Percentiles rank a stretch among this genome's conserved stretches.
These are phyloP conservation scores for Nebria brevicollis DNA, from an alignment of 2,888 invertebrate species.

Conservation along the genomic window DNA sequence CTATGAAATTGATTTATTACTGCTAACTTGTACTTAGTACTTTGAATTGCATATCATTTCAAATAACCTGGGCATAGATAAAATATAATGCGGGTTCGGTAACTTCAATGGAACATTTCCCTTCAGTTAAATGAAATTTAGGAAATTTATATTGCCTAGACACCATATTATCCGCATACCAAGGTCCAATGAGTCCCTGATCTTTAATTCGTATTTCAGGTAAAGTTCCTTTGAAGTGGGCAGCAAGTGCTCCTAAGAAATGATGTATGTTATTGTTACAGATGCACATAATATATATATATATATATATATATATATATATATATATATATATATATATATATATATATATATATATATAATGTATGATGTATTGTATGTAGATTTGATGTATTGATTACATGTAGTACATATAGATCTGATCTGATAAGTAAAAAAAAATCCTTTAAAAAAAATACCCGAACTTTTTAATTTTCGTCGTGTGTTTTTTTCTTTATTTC, in stretches of 20 bases:
- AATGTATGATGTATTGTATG: no score
- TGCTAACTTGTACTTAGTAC: neutral
- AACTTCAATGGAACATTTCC: slow-evolving; percentile 41
- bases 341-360: no score
- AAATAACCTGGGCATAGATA: slow-evolving; percentile 36
- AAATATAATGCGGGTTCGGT: slow-evolving; percentile 43
- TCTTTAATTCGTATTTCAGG: slow-evolving; percentile 37
- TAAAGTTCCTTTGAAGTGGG: slow-evolving; percentile 43
- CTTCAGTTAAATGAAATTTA: slow-evolving; percentile 39
- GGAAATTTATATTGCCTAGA: slow-evolving; percentile 41
- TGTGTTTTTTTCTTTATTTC: slow-evolving; percentile 32
- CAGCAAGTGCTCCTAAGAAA: slow-evolving; percentile 37
- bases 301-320: no score
- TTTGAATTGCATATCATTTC: neutral
- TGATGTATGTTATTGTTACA: slow-evolving; percentile 6
- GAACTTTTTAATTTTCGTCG: slow-evolving; percentile 46
- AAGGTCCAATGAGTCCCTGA: slow-evolving; percentile 38
- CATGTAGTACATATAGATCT: no score
- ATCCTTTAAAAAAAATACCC: slow-evolving; percentile 43
- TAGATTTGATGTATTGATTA: no score
- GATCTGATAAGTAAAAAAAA: neutral
- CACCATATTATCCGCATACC: slow-evolving; percentile 36
- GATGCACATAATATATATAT: no score
- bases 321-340: no score
- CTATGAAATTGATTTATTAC: neutral